These are phyloP conservation scores for Prinia subflava DNA, from an alignment of 2,113 vertebrate genomes.

Conservation along the genomic window DNA sequence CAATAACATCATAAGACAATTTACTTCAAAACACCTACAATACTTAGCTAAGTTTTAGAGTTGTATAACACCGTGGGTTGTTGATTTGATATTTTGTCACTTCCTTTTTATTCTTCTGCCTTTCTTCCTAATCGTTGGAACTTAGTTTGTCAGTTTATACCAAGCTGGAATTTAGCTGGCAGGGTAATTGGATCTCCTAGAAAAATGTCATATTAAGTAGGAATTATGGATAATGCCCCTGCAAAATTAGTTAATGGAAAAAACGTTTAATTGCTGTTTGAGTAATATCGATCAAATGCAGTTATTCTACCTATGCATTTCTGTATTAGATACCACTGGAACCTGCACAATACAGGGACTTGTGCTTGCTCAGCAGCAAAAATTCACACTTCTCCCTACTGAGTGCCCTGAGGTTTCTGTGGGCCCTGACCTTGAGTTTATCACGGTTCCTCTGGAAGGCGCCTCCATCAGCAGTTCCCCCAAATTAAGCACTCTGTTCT, in stretches of 20 bases:
- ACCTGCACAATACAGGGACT: background rate
- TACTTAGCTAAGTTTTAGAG: constrained; percentile 50
- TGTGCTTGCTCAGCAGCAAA: background rate
- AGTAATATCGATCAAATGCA: constrained; percentile 11
- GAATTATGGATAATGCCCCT: constrained; percentile 34
- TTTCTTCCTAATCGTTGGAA: constrained; percentile 28
- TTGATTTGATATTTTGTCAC: constrained; percentile 63
- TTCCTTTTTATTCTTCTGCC: constrained; percentile 46
- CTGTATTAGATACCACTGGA: background rate
- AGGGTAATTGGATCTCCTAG: constrained; percentile 49
- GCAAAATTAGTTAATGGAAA: constrained; percentile 35
- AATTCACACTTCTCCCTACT: background rate
- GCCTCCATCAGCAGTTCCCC: background rate
- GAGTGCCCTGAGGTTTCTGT: background rate
- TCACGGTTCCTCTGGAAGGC: background rate
- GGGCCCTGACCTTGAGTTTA: background rate
- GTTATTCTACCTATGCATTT: constrained; percentile 17
- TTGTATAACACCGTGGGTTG: constrained; percentile 55
- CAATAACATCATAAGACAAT: constrained; percentile 43
- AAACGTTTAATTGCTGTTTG: constrained; percentile 43
- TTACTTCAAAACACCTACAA: constrained; percentile 60
- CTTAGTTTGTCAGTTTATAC: constrained; percentile 54
- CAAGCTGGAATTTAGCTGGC: constrained; percentile 46
- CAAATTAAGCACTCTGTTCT: background rate
- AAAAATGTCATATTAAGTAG: constrained; percentile 37